Conservation (phyloP, 2,797 vertebrate genomes). For the Cuniculus paca region DNA sequence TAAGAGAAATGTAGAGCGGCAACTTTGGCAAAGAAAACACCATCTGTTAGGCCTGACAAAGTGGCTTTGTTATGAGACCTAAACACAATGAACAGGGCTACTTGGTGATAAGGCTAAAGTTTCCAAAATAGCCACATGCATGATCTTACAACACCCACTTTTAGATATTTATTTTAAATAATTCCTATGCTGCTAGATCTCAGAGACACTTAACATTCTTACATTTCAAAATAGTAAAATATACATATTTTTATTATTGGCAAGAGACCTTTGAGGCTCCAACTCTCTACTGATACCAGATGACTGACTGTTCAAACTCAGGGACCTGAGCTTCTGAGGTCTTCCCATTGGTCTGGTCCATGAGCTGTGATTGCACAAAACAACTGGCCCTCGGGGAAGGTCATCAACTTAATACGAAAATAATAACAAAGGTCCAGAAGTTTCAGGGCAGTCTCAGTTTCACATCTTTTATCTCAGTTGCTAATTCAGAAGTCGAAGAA, state of each 20-base stretch:
- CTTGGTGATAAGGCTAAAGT: not conserved
- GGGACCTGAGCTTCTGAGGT: not conserved
- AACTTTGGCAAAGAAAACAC: conserved; percentile 34
- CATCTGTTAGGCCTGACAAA: not conserved
- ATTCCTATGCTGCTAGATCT: not conserved
- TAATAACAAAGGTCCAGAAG: not conserved
- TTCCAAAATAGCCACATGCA: not conserved
- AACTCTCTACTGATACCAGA: not conserved
- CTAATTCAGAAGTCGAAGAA: not conserved
- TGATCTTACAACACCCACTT: not conserved
- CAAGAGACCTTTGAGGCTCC: not conserved
- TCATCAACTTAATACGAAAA: not conserved
- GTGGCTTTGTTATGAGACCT: not conserved
- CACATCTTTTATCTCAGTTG: not conserved
- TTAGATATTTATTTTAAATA: conserved; percentile 36
- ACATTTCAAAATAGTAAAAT: not conserved
- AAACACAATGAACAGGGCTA: not conserved
- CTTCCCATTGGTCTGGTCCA: not conserved
- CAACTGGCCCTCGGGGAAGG: not conserved
- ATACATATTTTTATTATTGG: not conserved
- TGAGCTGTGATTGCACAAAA: not conserved
- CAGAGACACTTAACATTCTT: not conserved
- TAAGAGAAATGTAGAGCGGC: not conserved
- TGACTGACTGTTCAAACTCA: not conserved
- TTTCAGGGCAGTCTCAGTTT: not conserved